These are phyloP conservation scores for Zaprionus lineosus DNA, from an alignment of 2,888 invertebrate genomes.

Conservation along the genomic window DNA sequence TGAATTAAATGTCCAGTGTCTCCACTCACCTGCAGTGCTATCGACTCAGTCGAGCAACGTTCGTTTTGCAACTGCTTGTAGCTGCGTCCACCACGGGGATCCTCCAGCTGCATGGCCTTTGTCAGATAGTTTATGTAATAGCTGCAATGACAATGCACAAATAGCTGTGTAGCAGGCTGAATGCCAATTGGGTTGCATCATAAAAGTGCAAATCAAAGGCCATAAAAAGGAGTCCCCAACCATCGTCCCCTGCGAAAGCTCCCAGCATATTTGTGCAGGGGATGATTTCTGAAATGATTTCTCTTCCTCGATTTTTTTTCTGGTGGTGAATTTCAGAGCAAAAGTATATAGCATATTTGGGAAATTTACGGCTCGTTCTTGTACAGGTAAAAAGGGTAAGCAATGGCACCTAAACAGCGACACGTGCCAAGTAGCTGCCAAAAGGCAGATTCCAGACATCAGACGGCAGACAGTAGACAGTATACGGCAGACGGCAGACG, in stretches of 20 bases:
- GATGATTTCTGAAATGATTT: conserved; percentile 37
- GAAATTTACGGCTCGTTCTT: conserved; percentile 34
- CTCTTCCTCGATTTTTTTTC: background rate
- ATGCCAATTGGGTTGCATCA: conserved; percentile 32
- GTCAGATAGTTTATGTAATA: conserved; percentile 90
- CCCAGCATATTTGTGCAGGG: conserved; percentile 30
- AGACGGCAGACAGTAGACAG: too few species aligned
- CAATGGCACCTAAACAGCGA: conserved; percentile 46
- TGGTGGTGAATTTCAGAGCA: conserved; percentile 41
- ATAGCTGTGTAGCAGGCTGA: background rate
- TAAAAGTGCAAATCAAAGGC: conserved; percentile 61
- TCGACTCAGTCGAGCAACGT: conserved; percentile 85
- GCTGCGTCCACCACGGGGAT: conserved; percentile 86
- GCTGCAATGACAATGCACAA: conserved; percentile 82
- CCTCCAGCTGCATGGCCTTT: conserved; percentile 90
- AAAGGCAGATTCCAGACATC: too few species aligned
- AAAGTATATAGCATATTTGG: conserved; percentile 49
- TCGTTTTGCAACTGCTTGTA: conserved; percentile 84
- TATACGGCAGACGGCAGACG: too few species aligned
- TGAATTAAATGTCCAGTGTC: too few species aligned
- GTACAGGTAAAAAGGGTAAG: conserved; percentile 17
- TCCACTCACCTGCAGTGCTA: conserved; percentile 85
- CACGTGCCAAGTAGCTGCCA: conserved; percentile 75
- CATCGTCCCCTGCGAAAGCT: conserved; percentile 18
- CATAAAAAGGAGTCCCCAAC: conserved; percentile 43